Base-by-base conservation (phyloP, 2,888 invertebrate genomes). In the Himalopsyche anomala region DNA sequence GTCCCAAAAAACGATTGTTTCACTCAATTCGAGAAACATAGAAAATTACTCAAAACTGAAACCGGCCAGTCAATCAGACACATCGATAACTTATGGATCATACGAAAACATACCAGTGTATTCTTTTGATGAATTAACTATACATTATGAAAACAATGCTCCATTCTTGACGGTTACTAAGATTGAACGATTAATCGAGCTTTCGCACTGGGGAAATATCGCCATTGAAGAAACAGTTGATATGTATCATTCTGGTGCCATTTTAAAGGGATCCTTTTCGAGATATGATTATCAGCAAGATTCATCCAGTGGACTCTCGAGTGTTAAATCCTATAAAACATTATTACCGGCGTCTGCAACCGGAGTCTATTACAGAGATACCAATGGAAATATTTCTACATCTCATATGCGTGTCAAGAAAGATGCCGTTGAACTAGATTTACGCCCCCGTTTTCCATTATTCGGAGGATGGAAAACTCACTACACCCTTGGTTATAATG, bases 381-480 rank as follows among this genome's bases (percentile, higher is more conserved):
- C 98, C 89, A 99, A 99, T 91, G 99, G 98, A 62, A 99, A 99
- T 91, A 99, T 99, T 90, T 99, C 99, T 0, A 99, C 99, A 12
- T 99, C 99, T 0, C 96, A 98, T 91, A 96, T 99, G 93, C 95
- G 96, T 89, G 93, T 96, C 40, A 94, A 96, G 89, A 97, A 97
- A 89, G 98, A 99, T 90, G 96, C 98, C 62, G 98, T 99, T 9
- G 99, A 99, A 90, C 92, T 99, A 5, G 99, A 99, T 90, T 94
- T 99, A n/a, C 94, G 98, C 82, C 99, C 99, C 0, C 94, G 99
- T 90, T 99, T 99, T 91, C 99, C 99, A 4, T 93, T 99, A 5
- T 99, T 99, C 91, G 99, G 99, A 85, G 99, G 99, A 17, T 99
- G 99, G 99, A 98, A 97, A 91, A 99, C 99, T 11, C 97, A 98